These are phyloP conservation scores for Meta bourneti DNA, from an alignment of 2,888 invertebrate species.

Conservation along the genomic window DNA sequence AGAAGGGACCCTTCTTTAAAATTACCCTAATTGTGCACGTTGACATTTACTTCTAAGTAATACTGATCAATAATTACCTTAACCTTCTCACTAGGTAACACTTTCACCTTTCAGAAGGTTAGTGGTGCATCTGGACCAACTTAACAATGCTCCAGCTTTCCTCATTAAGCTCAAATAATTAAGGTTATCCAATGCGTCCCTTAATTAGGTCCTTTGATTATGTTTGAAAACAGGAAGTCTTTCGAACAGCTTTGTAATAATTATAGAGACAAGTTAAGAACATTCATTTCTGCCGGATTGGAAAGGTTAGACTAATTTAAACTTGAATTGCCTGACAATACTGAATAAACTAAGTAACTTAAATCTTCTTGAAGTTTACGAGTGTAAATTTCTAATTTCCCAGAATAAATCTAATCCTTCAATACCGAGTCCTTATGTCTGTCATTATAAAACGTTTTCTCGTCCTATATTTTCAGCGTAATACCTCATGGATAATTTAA, in stretches of 20 bases:
- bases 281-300: background rate
- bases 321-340: background rate
- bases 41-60: background rate
- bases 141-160: background rate
- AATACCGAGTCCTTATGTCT: background rate
- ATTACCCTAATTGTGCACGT: background rate
- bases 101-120: background rate
- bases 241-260: background rate
- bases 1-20: background rate
- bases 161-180: background rate
- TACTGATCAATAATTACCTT: background rate
- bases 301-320: background rate
- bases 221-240: background rate
- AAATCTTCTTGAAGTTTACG: background rate
- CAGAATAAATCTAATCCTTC: background rate
- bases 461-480: background rate
- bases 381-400: background rate
- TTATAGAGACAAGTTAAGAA: background rate
- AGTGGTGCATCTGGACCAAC: background rate
- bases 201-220: background rate
- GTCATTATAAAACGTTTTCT: background rate
- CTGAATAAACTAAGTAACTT: background rate
- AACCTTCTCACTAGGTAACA: background rate
- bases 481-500: background rate
- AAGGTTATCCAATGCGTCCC: background rate